Conservation (phyloP, 23 tunicate genomes). For the Phallusia fumigata region DNA sequence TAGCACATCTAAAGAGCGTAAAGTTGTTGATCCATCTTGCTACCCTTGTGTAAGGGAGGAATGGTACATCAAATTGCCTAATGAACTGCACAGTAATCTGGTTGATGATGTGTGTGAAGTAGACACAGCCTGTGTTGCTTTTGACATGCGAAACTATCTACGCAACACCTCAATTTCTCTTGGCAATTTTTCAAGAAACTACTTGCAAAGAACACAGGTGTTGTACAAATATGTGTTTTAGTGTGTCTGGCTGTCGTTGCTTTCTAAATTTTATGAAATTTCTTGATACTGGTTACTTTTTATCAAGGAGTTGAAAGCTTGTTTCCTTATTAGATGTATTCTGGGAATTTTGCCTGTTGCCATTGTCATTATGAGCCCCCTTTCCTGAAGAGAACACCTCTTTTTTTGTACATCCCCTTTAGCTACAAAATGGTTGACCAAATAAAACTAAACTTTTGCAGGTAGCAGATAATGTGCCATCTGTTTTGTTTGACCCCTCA, state of each 20-base stretch:
- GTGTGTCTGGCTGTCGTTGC: background rate
- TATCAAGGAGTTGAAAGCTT: too few relatives aligned
- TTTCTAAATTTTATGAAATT: background rate
- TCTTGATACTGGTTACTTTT: too few relatives aligned
- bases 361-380: too few relatives aligned
- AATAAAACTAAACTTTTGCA: too few relatives aligned
- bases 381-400: too few relatives aligned
- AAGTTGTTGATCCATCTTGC: constrained; percentile 12
- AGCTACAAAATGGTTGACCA: too few relatives aligned
- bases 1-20: background rate
- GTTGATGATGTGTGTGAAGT: constrained; percentile 16
- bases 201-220: constrained; percentile 44
- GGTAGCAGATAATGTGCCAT: too few relatives aligned
- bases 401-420: too few relatives aligned
- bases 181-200: constrained; percentile 36
- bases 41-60: constrained; percentile 51
- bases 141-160: constrained; percentile 53
- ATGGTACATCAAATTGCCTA: constrained; percentile 53
- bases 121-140: constrained; percentile 44
- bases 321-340: too few relatives aligned
- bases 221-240: background rate
- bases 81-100: background rate
- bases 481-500: too few relatives aligned
- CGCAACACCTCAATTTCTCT: constrained; percentile 35
- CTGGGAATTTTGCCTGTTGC: too few relatives aligned